phyloP scores from a whole-genome alignment of 2,797 vertebrate species.

The Poeciliopsis gracilis region DNA sequence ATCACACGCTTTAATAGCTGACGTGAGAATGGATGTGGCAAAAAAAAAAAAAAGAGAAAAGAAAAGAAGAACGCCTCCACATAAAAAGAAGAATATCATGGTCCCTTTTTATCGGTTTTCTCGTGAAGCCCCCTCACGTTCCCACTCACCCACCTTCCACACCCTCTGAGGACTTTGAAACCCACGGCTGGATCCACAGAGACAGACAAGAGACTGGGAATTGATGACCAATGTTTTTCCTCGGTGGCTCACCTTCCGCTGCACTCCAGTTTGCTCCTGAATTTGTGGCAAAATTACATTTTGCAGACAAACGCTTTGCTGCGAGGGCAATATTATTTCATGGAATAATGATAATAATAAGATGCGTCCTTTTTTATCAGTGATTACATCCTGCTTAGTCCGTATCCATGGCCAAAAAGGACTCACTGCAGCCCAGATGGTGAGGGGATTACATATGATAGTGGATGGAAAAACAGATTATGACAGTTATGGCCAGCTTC shows the following conservation, averaged over 20 bases:
- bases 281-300: conserved; percentile 86
- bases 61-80: neutral
- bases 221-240: conserved; percentile 89
- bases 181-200: conserved; percentile 41
- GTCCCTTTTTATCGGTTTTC: neutral
- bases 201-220: conserved; percentile 71
- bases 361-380: conserved; percentile 8
- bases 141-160: neutral
- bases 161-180: conserved; percentile 48
- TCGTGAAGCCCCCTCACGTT: neutral
- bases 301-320: conserved; percentile 36
- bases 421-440: neutral
- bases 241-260: conserved; percentile 82
- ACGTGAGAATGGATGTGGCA: neutral
- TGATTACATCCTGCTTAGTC: neutral
- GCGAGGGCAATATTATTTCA: neutral
- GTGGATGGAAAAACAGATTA: neutral
- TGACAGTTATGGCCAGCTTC: conserved; percentile 2
- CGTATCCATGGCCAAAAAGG: neutral
- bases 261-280: conserved; percentile 92
- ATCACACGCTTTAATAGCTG: neutral
- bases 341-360: neutral
- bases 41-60: neutral
- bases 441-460: neutral
- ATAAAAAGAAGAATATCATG: neutral